These are phyloP conservation scores for Gymnogyps californianus DNA, from an alignment of 2,113 vertebrate species.

Conservation along the genomic window DNA sequence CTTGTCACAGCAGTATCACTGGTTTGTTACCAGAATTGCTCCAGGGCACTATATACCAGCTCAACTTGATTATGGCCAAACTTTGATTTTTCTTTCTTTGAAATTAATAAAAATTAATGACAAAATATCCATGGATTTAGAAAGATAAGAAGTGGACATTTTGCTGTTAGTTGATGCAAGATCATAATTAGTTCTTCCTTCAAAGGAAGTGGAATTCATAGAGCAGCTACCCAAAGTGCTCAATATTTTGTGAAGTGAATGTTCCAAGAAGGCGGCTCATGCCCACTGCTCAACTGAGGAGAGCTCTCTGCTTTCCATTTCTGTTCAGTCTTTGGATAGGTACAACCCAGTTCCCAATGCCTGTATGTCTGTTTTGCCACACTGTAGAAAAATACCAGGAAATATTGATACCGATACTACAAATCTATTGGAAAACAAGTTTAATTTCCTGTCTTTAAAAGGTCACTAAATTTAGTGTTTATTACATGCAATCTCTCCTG, in stretches of 20 bases:
- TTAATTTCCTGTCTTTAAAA: neutral
- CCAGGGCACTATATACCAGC: neutral
- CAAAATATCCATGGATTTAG: neutral
- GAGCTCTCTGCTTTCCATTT: neutral
- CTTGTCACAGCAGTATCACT: neutral
- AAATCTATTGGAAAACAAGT: neutral
- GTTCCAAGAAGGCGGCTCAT: neutral
- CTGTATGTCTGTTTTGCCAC: neutral
- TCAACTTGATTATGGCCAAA: neutral
- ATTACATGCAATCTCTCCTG: neutral
- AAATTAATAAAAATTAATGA: neutral
- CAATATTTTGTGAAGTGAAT: neutral
- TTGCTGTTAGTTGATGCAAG: neutral
- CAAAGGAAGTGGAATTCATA: neutral
- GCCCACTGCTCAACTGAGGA: neutral
- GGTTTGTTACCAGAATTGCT: neutral
- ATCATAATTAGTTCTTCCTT: neutral
- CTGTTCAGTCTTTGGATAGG: neutral
- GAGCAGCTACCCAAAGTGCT: neutral
- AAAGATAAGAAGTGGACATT: neutral
- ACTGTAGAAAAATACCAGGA: neutral
- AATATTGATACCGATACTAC: neutral
- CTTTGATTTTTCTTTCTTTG: neutral
- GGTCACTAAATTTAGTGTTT: neutral
- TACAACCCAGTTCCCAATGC: neutral